These are phyloP conservation scores for Sisor rabdophorus DNA, from an alignment of 2,113 vertebrate species.

Conservation along the genomic window DNA sequence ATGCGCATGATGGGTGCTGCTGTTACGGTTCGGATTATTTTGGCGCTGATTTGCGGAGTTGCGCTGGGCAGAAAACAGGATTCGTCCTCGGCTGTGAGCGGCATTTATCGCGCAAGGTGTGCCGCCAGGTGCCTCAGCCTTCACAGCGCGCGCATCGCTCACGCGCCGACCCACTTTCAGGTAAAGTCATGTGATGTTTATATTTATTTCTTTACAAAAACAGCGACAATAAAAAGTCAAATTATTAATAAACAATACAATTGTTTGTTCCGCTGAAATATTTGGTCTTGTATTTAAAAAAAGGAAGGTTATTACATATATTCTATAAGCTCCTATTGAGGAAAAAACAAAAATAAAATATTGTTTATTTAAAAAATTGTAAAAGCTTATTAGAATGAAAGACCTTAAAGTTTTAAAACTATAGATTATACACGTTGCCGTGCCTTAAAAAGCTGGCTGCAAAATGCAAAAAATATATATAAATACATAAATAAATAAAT, in stretches of 20 bases:
- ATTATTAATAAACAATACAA: too few species aligned
- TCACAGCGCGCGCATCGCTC: slow-evolving; percentile 79
- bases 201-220: background rate
- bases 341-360: too few species aligned
- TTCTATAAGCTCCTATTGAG: too few species aligned
- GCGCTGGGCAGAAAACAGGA: slow-evolving; percentile 66
- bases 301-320: too few species aligned
- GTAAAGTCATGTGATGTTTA: slow-evolving; percentile 32
- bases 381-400: too few species aligned
- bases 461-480: background rate
- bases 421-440: background rate
- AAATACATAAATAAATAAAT: too few species aligned
- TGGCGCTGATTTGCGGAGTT: slow-evolving; percentile 59
- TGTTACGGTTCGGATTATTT: slow-evolving; percentile 69
- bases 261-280: background rate
- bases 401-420: too few species aligned
- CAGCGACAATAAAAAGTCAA: background rate
- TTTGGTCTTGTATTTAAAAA: background rate
- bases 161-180: slow-evolving; percentile 76
- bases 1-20: slow-evolving; percentile 54
- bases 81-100: slow-evolving; percentile 63
- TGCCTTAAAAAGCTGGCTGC: background rate
- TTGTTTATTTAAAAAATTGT: too few species aligned
- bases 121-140: slow-evolving; percentile 83
- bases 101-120: slow-evolving; percentile 76